Base-by-base conservation (phyloP, 2,113 vertebrate genomes). In the Prochilodus magdalenae region DNA sequence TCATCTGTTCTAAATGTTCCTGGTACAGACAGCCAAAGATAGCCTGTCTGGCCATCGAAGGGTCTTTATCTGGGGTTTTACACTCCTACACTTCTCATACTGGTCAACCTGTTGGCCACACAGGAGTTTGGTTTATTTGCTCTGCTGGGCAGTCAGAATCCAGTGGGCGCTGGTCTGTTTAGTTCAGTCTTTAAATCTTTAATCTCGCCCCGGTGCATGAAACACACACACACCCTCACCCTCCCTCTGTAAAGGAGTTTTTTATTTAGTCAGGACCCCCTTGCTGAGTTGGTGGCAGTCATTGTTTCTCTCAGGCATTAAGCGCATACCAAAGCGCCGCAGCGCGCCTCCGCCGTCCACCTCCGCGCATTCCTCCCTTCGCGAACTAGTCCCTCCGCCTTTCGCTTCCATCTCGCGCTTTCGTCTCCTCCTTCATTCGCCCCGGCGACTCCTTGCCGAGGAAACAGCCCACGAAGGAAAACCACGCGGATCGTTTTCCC, bases 301-400 rank as follows among this genome's bases (percentile, higher is more conserved):
- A 95, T 95, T 96, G 95, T 95, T 95, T 93, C 93, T 92, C 91
- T 93, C 90, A 93, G 83, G 94, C 91, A 94, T 95, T 95, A 95
- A 94, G 93, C 91, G 92, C 96, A 98, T 98, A 97, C 96, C 97
- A 94, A 84, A 92, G 92, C 87, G 96, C 91, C 96, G 93, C 93
- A 95, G 93, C 92, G 92, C 95, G 89, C 90, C 94, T 59, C 67
- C 65, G 13, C 86, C 76, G 94, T 96, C 91, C 95, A 87, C 95
- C 92, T 97, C 96, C 96, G 90, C 96, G 92, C 96, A 96, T 97
- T 96, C 96, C 96, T 95, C 91, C 40, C n/a, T 85, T 89, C 91
- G 89, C 89, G 88, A 95, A 94, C 88, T 77, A 94, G 96, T 96
- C 93, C 95, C 93, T 57, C 55, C 55, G 74, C 67, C 55, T 29